These are phyloP conservation scores for Mimumesa dahlbomi DNA, from an alignment of 2,888 invertebrate genomes.

Conservation along the genomic window DNA sequence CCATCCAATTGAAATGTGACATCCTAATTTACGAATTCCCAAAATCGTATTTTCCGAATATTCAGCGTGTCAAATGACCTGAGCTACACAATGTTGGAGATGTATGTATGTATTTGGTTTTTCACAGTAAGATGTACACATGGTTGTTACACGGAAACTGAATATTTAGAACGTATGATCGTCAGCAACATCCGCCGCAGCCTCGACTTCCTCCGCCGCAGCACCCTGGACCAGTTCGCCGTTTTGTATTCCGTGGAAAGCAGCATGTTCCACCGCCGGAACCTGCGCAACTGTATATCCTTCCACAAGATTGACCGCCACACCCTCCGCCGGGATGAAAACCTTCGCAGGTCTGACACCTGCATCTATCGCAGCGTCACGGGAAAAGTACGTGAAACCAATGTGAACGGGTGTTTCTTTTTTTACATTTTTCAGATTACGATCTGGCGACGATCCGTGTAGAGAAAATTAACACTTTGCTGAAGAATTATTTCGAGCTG, in stretches of 20 bases:
- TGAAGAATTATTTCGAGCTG: no score
- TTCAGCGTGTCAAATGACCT: no score
- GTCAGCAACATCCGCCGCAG: constrained; percentile 48
- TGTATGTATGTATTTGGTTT: no score
- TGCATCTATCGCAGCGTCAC: constrained; percentile 44
- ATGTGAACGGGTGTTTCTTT: constrained; percentile 5
- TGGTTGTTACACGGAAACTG: no score
- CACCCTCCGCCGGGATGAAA: constrained; percentile 53
- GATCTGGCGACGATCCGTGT: constrained; percentile 33
- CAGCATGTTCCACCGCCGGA: constrained; percentile 57
- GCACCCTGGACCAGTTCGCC: constrained; percentile 58
- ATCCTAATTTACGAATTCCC: no score
- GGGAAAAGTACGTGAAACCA: not conserved
- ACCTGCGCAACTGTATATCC: constrained; percentile 62
- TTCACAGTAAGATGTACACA: no score
- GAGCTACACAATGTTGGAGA: no score
- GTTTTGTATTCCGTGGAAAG: constrained; percentile 62
- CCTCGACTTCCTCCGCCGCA: constrained; percentile 53
- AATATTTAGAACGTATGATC: no score
- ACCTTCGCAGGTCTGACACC: constrained; percentile 55
- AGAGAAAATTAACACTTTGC: no score
- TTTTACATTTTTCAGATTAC: constrained; percentile 14
- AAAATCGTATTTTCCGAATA: no score
- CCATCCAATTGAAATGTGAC: no score
- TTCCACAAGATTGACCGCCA: constrained; percentile 63